Evolutionary conservation across 1,140 invertebrate genomes (phyloP).

Genomic region (Zelostemma sp.): DNA sequence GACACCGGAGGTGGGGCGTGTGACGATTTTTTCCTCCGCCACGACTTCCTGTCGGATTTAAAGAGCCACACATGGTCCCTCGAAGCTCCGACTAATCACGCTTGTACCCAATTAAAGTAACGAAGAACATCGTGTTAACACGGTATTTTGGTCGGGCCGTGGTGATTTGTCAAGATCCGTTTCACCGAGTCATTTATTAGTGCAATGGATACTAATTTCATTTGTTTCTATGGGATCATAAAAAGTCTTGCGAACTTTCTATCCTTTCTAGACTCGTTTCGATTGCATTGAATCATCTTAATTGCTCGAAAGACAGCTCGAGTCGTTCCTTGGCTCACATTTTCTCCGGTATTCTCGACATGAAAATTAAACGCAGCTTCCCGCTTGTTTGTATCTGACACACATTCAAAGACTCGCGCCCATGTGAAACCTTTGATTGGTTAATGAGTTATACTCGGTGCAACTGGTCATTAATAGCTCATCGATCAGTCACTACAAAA

Average conservation of each 20-base stretch:
- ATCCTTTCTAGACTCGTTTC: not conserved
- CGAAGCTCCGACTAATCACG: conserved; percentile 28
- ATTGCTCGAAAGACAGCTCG: not conserved
- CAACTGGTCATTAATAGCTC: conserved; percentile 31
- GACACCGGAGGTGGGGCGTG: not conserved
- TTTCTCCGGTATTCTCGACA: conserved; percentile 10
- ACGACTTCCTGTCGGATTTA: conserved; percentile 19
- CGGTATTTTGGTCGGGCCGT: not conserved
- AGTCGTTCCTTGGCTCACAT: not conserved
- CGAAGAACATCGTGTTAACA: conserved; percentile 35
- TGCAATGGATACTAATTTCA: not conserved
- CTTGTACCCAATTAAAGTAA: conserved; percentile 32
- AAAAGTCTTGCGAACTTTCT: not conserved
- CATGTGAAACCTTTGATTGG: conserved; percentile 11
- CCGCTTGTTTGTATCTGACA: not conserved
- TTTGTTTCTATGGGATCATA: not conserved
- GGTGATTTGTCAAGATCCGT: not conserved
- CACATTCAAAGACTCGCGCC: not conserved
- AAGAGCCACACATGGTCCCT: conserved; percentile 11
- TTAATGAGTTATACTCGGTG: conserved; percentile 23
- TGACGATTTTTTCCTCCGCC: not conserved
- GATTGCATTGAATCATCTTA: conserved; percentile 1
- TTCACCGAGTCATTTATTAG: not conserved
- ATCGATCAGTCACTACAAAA: conserved; percentile 23
- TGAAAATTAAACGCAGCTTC: not conserved